Conservation (phyloP, 2,113 vertebrate genomes). For the Zosterops lateralis region DNA sequence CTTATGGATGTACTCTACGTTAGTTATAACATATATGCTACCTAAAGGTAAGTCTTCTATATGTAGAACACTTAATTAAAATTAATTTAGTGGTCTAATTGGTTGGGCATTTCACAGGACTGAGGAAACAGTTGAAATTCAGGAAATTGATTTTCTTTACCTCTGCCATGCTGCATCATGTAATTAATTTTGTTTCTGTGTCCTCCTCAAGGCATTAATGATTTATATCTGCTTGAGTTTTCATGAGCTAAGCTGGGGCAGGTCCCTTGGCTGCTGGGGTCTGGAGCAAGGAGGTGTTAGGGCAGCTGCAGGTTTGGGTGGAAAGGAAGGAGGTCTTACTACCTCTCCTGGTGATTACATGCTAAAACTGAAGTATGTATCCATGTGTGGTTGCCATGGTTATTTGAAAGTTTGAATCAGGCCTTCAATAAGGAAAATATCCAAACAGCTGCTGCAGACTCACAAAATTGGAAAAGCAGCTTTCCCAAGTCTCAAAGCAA, state of each 20-base stretch:
- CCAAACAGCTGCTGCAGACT: neutral
- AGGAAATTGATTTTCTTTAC: neutral
- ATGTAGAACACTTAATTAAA: neutral
- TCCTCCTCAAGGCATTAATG: neutral
- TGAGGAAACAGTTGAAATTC: neutral
- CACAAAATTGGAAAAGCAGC: neutral
- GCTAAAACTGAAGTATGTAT: neutral
- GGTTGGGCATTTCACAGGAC: neutral
- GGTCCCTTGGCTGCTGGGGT: neutral
- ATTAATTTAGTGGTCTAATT: neutral
- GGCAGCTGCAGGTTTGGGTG: neutral
- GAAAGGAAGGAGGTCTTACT: neutral
- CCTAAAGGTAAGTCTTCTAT: conserved; percentile 74
- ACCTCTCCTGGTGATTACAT: neutral
- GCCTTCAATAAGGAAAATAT: neutral
- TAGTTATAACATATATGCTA: conserved; percentile 72
- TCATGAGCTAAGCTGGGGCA: neutral
- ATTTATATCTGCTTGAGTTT: neutral
- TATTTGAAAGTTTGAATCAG: neutral
- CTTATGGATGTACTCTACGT: conserved; percentile 86
- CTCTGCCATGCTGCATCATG: neutral
- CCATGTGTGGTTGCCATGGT: neutral
- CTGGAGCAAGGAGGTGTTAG: neutral
- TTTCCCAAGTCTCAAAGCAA: neutral
- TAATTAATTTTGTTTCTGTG: neutral